Evolutionary conservation across 2,888 invertebrate genomes (phyloP).

Genomic region (Phortica magna): DNA sequence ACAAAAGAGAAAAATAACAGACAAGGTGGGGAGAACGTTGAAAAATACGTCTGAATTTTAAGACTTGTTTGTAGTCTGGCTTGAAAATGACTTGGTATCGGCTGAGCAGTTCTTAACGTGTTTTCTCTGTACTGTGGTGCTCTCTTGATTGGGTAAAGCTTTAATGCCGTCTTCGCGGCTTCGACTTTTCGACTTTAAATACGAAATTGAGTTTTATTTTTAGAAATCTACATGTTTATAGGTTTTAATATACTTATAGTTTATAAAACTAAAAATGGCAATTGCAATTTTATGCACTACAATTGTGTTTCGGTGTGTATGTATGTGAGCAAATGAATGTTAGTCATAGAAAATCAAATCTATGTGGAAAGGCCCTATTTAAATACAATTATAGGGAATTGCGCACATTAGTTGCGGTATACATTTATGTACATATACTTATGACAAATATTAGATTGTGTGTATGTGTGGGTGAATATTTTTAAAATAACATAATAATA

Average conservation of each 20-base stretch:
- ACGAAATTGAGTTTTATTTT: slow-evolving; percentile 10
- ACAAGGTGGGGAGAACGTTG: slow-evolving; percentile 27
- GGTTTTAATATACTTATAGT: slow-evolving; percentile 10
- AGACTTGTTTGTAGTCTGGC: neutral
- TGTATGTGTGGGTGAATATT: slow-evolving; percentile 3
- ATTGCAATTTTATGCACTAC: slow-evolving; percentile 32
- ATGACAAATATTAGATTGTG: neutral
- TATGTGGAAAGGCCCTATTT: slow-evolving; percentile 1
- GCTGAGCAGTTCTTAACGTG: neutral
- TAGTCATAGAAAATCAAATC: slow-evolving; percentile 12
- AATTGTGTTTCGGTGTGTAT: slow-evolving; percentile 6
- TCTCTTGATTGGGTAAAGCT: neutral
- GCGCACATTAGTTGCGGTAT: slow-evolving; percentile 11
- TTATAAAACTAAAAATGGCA: slow-evolving; percentile 33
- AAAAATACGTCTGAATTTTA: neutral
- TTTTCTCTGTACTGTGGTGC: slow-evolving; percentile 34
- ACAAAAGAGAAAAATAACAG: slow-evolving; percentile 39
- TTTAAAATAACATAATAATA: slow-evolving; percentile 22
- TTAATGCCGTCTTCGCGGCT: neutral
- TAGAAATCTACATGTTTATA: slow-evolving; percentile 26
- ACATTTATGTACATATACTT: slow-evolving; percentile 6
- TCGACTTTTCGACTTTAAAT: neutral
- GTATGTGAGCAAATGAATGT: slow-evolving; percentile 19
- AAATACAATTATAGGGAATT: neutral
- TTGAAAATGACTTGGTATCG: neutral